A percentile compares a stretch with the other conserved stretches of the same genome.
Evolutionary conservation across 1,140 invertebrate species (phyloP).

Genomic region (Drosophila melanogaster): Release_6_plus_ISO1_MT NT_033779.5:10514001-10514500

Average conservation of each 20-base stretch:
- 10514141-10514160: neutral
- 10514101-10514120: neutral
- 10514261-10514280: neutral
- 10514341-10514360: neutral
- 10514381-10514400: neutral
- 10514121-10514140: too few species aligned
- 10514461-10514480: too few species aligned
- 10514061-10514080: neutral
- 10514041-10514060: conserved; percentile 11
- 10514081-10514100: conserved; percentile 5
- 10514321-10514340: neutral
- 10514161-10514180: too few species aligned
- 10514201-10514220: neutral
- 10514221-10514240: neutral
- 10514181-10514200: neutral
- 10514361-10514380: too few species aligned
- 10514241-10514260: neutral
- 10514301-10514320: neutral
- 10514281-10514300: neutral
- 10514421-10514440: too few species aligned
- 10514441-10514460: too few species aligned
- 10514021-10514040: conserved; percentile 16
- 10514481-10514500: neutral
- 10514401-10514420: neutral
- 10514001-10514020: conserved; percentile 28